Evolutionary conservation across 2,797 vertebrate genomes (phyloP).

Genomic region (Heterohyrax brucei): DNA sequence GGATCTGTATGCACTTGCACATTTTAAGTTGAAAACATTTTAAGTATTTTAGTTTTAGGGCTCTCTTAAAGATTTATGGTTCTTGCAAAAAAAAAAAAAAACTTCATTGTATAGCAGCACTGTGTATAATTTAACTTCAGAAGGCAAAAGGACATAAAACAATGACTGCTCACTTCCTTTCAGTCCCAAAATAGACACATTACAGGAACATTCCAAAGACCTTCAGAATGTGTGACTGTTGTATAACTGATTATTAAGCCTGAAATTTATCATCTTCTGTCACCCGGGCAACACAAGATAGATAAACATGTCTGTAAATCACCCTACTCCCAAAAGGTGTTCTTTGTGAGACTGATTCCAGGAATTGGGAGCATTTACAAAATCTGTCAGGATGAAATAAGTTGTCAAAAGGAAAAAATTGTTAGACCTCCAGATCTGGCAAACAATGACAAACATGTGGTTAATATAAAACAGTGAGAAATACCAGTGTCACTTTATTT

Average conservation of each 20-base stretch:
- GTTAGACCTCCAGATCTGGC: slow-evolving; percentile 23
- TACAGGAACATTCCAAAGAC: neutral
- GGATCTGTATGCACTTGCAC: neutral
- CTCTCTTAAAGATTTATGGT: slow-evolving; percentile 56
- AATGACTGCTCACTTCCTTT: slow-evolving; percentile 47
- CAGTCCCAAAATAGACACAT: slow-evolving; percentile 19
- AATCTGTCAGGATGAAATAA: slow-evolving; percentile 59
- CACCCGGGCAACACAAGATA: neutral
- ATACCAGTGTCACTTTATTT: slow-evolving; percentile 4
- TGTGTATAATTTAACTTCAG: slow-evolving; percentile 55
- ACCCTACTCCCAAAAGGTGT: neutral
- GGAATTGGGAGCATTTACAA: slow-evolving; percentile 28
- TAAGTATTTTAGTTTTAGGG: slow-evolving; percentile 57
- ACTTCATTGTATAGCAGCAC: neutral
- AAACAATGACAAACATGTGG: neutral
- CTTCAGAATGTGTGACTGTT: neutral
- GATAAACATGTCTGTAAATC: slow-evolving; percentile 40
- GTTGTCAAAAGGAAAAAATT: slow-evolving; percentile 52
- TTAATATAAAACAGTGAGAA: slow-evolving; percentile 44
- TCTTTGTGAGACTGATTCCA: slow-evolving; percentile 16
- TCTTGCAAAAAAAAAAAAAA: slow-evolving; percentile 13
- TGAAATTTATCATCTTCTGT: slow-evolving; percentile 33
- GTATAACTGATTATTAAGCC: neutral
- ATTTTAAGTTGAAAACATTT: slow-evolving; percentile 1
- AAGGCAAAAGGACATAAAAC: slow-evolving; percentile 56